Percentiles rank a stretch among this genome's conserved stretches.
Evolutionary conservation across 2,888 invertebrate species (phyloP).

Genomic region (Coelinius sp.): DNA sequence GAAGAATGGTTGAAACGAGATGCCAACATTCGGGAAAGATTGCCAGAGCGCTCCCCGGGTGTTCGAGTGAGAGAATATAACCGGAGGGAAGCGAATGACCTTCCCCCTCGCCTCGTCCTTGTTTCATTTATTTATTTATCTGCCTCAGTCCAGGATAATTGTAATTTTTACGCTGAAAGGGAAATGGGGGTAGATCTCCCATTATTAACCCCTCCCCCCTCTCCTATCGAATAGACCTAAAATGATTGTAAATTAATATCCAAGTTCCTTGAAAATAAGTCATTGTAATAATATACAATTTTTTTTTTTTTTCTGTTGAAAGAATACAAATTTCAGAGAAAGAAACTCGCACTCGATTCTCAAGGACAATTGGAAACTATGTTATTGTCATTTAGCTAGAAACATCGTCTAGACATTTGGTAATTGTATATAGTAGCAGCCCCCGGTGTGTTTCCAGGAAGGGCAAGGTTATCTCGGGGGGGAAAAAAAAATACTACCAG

Average conservation of each 20-base stretch:
- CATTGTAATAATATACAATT: slow-evolving; percentile 5
- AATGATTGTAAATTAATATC: background rate
- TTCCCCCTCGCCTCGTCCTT: background rate
- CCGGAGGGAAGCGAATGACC: slow-evolving; percentile 1
- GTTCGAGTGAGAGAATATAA: background rate
- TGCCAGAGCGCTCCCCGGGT: background rate
- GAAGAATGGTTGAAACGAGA: background rate
- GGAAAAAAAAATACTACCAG: background rate
- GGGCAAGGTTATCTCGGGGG: slow-evolving; percentile 13
- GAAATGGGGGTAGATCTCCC: background rate
- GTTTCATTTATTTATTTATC: slow-evolving; percentile 9
- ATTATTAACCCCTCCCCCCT: background rate
- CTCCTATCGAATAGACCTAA: background rate
- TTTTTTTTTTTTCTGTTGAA: background rate
- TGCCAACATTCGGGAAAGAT: slow-evolving; percentile 1
- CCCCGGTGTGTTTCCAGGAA: slow-evolving; percentile 20
- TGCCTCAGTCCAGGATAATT: background rate
- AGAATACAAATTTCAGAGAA: slow-evolving; percentile 8
- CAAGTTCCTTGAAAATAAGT: slow-evolving; percentile 2
- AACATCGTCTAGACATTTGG: slow-evolving; percentile 60
- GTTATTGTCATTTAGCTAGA: slow-evolving; percentile 61
- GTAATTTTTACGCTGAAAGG: slow-evolving; percentile 4
- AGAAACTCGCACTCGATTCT: background rate
- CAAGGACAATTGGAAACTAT: slow-evolving; percentile 40
- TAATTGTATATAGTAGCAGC: slow-evolving; percentile 56